Evolutionary conservation across 2,888 invertebrate genomes (phyloP).

Genomic region (Rotaria magnacalcarata): DNA sequence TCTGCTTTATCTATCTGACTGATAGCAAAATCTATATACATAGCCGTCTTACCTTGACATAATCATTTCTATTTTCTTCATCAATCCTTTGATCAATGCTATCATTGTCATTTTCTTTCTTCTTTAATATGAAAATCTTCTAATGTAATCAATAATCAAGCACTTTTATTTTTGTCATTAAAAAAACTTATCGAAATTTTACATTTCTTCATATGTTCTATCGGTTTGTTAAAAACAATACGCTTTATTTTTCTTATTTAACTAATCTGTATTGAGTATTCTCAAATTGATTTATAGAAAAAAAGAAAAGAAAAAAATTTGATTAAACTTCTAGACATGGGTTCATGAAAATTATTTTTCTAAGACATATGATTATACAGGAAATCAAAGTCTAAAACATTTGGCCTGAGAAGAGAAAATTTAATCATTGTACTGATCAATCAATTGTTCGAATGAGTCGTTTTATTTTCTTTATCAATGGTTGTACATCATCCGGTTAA

Average conservation of each 20-base stretch:
- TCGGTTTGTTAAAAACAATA: no score
- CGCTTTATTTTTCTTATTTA: background rate
- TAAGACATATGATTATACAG: background rate
- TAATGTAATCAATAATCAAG: background rate
- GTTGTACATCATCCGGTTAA: slow-evolving; percentile 22
- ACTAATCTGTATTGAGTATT: background rate
- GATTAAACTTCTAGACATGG: background rate
- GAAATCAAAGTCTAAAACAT: background rate
- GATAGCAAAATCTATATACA: background rate
- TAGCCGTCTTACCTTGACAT: background rate
- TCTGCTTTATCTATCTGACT: no score
- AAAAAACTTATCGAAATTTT: background rate
- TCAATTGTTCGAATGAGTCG: background rate
- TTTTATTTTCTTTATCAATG: background rate
- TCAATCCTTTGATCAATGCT: background rate
- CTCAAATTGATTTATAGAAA: background rate
- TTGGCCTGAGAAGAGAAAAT: background rate
- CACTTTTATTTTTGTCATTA: background rate
- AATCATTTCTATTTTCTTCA: background rate
- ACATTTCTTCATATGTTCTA: background rate
- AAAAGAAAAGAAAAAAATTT: background rate
- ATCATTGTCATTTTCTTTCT: background rate
- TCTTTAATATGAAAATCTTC: background rate
- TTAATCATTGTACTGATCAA: background rate
- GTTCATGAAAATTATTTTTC: background rate